A percentile compares a stretch with the other conserved stretches of the same genome.
phyloP scores from a whole-genome alignment of 2,797 vertebrate species.

The Carcharodon carcharias region DNA sequence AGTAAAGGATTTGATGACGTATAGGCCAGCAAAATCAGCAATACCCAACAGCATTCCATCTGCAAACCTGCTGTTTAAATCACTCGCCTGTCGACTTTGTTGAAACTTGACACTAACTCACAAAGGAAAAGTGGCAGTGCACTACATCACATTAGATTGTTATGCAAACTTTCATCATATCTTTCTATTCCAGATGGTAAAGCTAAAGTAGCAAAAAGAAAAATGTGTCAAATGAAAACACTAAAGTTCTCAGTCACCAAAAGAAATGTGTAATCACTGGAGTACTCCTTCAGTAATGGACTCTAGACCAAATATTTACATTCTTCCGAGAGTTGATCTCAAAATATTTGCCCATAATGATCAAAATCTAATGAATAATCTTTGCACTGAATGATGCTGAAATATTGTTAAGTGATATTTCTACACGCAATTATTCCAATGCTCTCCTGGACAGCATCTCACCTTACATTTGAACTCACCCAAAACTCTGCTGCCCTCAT shows the following conservation, averaged over 20 bases:
- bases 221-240: not conserved
- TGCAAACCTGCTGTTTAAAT: not conserved
- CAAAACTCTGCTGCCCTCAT: not conserved
- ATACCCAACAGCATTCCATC: not conserved
- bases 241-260: not conserved
- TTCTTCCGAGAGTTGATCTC: not conserved
- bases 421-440: not conserved
- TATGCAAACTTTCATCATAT: not conserved
- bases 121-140: not conserved
- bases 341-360: not conserved
- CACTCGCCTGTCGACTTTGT: not conserved
- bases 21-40: not conserved
- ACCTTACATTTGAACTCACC: not conserved
- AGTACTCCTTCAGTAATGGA: not conserved
- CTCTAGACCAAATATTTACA: conserved; percentile 27
- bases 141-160: not conserved
- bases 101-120: not conserved
- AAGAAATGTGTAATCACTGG: not conserved
- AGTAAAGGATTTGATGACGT: not conserved
- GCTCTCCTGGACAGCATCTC: not conserved
- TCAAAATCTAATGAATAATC: not conserved
- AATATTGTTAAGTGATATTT: not conserved
- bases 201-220: not conserved
- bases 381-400: not conserved
- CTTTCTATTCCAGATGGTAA: conserved; percentile 11